Evolutionary conservation across 2,888 invertebrate genomes (phyloP), one percentile per base, ranked within the genome.

Genomic region (Drosophila nr. perissopoda): DNA sequence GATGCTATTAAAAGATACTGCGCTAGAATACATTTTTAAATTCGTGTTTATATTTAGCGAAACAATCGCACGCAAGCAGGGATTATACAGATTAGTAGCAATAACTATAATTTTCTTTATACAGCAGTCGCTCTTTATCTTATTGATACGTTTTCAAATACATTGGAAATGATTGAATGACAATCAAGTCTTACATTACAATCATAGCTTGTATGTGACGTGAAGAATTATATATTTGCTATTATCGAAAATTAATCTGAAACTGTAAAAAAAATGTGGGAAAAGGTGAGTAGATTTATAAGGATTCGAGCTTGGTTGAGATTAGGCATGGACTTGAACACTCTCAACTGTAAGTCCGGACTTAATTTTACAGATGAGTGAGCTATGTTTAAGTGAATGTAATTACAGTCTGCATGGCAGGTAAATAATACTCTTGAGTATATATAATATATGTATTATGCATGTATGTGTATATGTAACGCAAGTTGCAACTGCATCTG

Each of bases 371-470:
- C 40, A 57, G 31, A 40, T 57, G 57, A 16, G 27, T 31, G n/a
- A 29, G 66, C 13, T 56, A n/a, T 36, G 54, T 57, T 29, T 31
- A 51, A 25, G 29, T 56, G 8, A 27, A 56, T 38, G 54, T 49
- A 68, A 49, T 56, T 56, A 33, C 49, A 40, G 38, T 42, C 69
- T 69, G 68, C 58, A 42, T 56, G 56, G 67, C 56, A 68, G 56
- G 16, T 51, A 51, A 42, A 57, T 68, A 69, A 69, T 57, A 51
- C 49, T 18, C 27, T 69, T 18, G 34, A 69, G 40, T 57, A 57
- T 49, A 69, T 48, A 13, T 33, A 21, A 18, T 36, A 56, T 33
- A 49, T 49, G 33, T 56, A 31, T 57, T 69, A 25, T 31, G 68
- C 48, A 33, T 54, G 21, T 54, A 13, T 65, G 40, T 51, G 31